phyloP scores from a whole-genome alignment of 2,888 invertebrate species.

The Ennomos quercinarius region DNA sequence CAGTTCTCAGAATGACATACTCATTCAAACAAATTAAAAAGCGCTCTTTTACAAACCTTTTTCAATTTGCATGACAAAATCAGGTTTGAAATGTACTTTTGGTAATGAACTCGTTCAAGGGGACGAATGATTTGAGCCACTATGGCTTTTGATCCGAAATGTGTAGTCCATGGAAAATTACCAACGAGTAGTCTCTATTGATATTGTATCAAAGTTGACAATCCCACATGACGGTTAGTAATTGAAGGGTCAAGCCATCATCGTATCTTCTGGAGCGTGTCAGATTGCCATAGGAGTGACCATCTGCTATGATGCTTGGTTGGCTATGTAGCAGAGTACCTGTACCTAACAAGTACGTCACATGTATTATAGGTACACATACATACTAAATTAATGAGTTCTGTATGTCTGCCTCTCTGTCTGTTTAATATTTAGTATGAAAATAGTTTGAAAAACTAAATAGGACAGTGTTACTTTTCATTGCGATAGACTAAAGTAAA shows the following conservation, averaged over 20 bases:
- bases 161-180: not conserved
- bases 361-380: not conserved
- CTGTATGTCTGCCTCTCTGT: too few species aligned
- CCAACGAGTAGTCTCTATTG: slow-evolving; percentile 6
- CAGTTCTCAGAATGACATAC: too few species aligned
- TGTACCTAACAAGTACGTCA: not conserved
- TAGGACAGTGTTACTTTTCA: too few species aligned
- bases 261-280: slow-evolving; percentile 32
- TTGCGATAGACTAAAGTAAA: too few species aligned
- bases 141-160: not conserved
- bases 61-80: slow-evolving; percentile 2
- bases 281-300: slow-evolving; percentile 38
- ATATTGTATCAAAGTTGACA: slow-evolving; percentile 21
- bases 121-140: slow-evolving; percentile 4
- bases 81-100: not conserved
- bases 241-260: slow-evolving; percentile 32
- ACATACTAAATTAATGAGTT: too few species aligned
- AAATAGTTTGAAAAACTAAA: too few species aligned
- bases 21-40: too few species aligned
- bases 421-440: too few species aligned
- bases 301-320: slow-evolving; percentile 12
- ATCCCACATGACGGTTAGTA: slow-evolving; percentile 22
- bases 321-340: slow-evolving; percentile 3
- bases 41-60: not conserved
- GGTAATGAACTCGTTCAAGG: slow-evolving; percentile 8